These are phyloP conservation scores for Urocynchramus pylzowi DNA, from an alignment of 2,113 vertebrate species.

Conservation along the genomic window DNA sequence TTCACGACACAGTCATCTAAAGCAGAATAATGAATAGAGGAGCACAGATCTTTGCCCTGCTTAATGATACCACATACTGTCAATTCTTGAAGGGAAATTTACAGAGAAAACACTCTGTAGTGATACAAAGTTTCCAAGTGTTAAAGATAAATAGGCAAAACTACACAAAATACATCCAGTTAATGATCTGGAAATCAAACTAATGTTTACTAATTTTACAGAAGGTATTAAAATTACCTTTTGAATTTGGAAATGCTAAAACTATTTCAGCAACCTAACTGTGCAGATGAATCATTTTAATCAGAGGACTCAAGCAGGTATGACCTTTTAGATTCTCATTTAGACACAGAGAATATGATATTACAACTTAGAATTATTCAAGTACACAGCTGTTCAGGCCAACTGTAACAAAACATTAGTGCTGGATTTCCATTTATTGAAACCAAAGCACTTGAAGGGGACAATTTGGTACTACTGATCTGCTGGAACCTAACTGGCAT, in stretches of 20 bases:
- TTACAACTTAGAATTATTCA: neutral
- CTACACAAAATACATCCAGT: neutral
- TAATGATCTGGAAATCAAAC: neutral
- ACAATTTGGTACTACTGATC: neutral
- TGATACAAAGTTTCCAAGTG: neutral
- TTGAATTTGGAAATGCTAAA: slow-evolving; percentile 15
- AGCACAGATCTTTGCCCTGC: neutral
- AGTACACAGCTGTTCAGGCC: neutral
- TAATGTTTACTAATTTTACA: neutral
- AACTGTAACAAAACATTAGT: neutral
- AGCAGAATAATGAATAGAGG: neutral
- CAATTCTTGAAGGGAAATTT: neutral
- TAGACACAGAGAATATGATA: neutral
- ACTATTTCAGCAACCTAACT: neutral
- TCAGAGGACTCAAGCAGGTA: neutral
- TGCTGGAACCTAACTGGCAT: neutral
- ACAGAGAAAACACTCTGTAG: neutral
- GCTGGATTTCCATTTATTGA: neutral
- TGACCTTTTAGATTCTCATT: slow-evolving; percentile 5
- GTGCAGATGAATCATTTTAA: neutral
- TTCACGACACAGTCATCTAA: neutral
- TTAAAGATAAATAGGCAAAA: neutral
- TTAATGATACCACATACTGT: neutral
- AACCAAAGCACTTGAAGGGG: neutral
- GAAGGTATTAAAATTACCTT: neutral